Evolutionary conservation across 2,113 vertebrate species (phyloP), one percentile per base, ranked within the genome.

Genomic region (Tyto alba): DNA sequence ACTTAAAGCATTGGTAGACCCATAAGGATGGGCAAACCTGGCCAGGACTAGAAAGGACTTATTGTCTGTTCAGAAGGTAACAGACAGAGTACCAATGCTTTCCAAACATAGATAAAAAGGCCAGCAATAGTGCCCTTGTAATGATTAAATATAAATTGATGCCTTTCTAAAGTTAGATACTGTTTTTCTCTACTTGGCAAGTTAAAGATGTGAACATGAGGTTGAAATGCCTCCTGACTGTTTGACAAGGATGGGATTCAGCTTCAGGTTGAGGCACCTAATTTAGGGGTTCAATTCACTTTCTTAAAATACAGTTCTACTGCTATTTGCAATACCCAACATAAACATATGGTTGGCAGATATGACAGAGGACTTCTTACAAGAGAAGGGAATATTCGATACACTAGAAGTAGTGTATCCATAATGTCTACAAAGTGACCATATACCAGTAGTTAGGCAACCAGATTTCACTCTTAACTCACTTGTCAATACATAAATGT

Each of bases 61-160:
- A 5, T 0, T 0, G 7, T 45, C 26, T 76, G 0, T 18, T 56
- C 30, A 69, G 53, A 68, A 76, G 40, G 36, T 30, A 59, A 68
- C 20, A 77, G 30, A 16, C 29, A 72, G 56, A 36, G 10, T 66
- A 36, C 38, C 16, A 14, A 9, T 26, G 14, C 15, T 67, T 45
- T 57, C 9, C 2, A 7, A 88, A 36, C 25, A 55, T 3, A 34
- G 27, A 57, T 62, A 27, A 73, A 90, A 90, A n/a, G 32, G 13
- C 16, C 43, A 76, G 21, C 21, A 64, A 29, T 9, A 63, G 14
- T 85, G 34, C 38, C 36, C 9, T 56, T 64, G 10, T 52, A 64
- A 72, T 13, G 30, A 38, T 38, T 59, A 76, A 48, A 50, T 6
- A 75, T 11, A 74, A 79, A 52, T 7, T 56, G 14, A 22, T 32